Base-by-base conservation (phyloP, 2,797 vertebrate genomes). In the Poecilia picta region DNA sequence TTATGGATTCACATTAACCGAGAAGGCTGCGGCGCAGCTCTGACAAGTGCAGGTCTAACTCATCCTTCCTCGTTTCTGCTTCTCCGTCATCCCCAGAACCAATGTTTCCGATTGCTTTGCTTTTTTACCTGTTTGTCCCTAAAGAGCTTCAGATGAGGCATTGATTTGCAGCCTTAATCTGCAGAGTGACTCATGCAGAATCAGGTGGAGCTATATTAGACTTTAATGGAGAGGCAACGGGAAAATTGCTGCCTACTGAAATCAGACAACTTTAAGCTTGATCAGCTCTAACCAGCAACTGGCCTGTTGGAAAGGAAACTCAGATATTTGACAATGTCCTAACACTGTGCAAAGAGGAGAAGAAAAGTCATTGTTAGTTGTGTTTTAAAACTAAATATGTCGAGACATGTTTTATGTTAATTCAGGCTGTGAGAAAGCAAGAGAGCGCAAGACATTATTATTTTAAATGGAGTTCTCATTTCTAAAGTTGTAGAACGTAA, bases 1-100 rank as follows among this genome's bases (percentile, higher is more conserved):
- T 89, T 81, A 83, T 87, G 83, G 87, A 85, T 90, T 86, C 83
- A 76, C 80, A 73, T 87, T 59, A 5, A 55, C 59, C 36, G 20
- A 76, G 71, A 83, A 7, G 25, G 78, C 81, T 83, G 78, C 81
- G 1, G 66, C 78, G 76, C 23, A 20, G 31, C 74, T 85, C 81
- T 72, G 86, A 85, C 74, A 85, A 88, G 81, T 75, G 81, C 59
- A 45, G 75, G 45, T 84, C 75, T 36, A 36, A 49, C n/a, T 41
- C 15, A 12, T 64, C 45, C 49, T 49, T 64, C 3, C 11, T 18
- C 1, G 20, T n/a, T 59, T n/a, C 51, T 23, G 12, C 41, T 47
- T 43, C 45, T 43, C 55, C 8, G 3, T 55, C 39, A 8, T n/a
- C 0, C 13, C 64, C n/a, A 13, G 62, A 81, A 70, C 8, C 68